These are phyloP conservation scores for Suricata suricatta DNA, from an alignment of 2,113 vertebrate species.

Conservation along the genomic window DNA sequence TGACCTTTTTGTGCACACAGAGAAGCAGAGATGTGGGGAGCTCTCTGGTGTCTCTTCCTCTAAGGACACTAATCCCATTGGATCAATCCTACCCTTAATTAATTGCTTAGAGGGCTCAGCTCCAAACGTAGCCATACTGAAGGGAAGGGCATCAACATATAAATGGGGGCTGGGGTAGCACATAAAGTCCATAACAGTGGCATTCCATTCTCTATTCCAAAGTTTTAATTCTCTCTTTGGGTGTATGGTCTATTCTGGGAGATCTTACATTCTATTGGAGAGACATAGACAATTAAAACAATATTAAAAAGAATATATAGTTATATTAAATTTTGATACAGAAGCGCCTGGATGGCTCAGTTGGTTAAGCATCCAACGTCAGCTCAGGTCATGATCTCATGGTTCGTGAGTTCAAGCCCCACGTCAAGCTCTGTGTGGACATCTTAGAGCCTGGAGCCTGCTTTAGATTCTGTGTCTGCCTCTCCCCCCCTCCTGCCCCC, in stretches of 20 bases:
- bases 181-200: background rate
- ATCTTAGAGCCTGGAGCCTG: too few relatives aligned
- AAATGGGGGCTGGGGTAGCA: background rate
- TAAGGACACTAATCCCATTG: background rate
- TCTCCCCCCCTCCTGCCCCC: too few relatives aligned
- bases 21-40: background rate
- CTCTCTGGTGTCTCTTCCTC: background rate
- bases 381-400: too few relatives aligned
- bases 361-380: too few relatives aligned
- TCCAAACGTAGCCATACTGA: background rate
- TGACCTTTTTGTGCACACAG: background rate
- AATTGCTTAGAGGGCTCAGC: background rate
- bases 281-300: background rate
- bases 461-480: too few relatives aligned
- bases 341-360: too few relatives aligned
- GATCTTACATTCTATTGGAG: background rate
- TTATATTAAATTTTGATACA: background rate
- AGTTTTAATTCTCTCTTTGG: conserved; percentile 5
- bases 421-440: too few relatives aligned
- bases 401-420: too few relatives aligned
- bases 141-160: background rate
- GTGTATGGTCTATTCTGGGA: background rate
- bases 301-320: background rate
- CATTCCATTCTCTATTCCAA: background rate
- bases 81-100: background rate